Evolutionary conservation across 2,888 invertebrate genomes (phyloP), one percentile per base, ranked within the genome.

Genomic region (Pardosa pseudoannulata): DNA sequence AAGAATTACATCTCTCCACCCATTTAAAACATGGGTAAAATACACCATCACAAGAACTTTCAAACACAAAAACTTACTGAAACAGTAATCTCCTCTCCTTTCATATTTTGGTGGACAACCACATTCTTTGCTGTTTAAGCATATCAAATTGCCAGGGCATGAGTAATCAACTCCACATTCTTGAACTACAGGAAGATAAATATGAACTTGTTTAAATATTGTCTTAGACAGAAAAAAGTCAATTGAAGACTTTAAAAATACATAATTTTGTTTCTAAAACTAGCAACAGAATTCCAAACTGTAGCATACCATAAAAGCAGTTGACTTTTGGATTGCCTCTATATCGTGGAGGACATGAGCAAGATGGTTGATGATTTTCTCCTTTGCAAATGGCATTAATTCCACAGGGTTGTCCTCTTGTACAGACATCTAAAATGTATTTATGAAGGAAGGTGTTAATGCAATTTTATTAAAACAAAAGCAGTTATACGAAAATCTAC

Each of bases 131-230:
- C 95, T 94, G 91, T 94, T 93, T 76, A 97, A 95, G 90, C 97
- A 97, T 75, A 96, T 96, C 88, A 96, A 92, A 88, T 95, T 94
- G 89, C 94, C 95, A 0, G 96, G 95, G 90, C 97, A 97, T 87
- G 97, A 96, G 23, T 94, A 93, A 90, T 97, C 97, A 89, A 94
- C 93, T 83, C 93, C 93, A 91, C 97, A 96, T 92, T 96, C 94
- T 0, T 94, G 90, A 1, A 88, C 89, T 80, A 79, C 67, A 27
- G n/a, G 46, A 41, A 56, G 0, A 68, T 3, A 36, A 16, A 64
- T 6, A n/a, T 31, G 1, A 36, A 9, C 9, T 7, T 36, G 5
- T 36, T 36, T 36, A 36, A 36, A 36, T 7, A 36, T 36, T 9
- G 9, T 36, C 5, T 9, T 7, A 36, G 6, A 36, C 5, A 36